Evolutionary conservation across 2,888 invertebrate genomes (phyloP).

Genomic region (Nomada flava): DNA sequence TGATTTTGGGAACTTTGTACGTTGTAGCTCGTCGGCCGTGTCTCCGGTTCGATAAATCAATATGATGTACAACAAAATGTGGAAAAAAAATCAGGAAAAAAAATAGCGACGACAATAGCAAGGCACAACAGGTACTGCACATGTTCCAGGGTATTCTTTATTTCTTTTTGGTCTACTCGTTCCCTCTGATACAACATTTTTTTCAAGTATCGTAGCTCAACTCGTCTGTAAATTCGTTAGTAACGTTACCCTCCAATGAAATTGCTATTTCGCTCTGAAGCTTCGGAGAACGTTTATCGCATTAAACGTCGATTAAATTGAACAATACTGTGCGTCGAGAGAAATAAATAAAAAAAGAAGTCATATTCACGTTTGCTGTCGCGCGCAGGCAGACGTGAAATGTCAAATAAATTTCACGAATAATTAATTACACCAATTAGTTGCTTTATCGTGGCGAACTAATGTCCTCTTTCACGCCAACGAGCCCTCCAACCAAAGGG

Average conservation of each 20-base stretch:
- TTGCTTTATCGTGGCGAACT: neutral
- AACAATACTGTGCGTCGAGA: neutral
- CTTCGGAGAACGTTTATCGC: neutral
- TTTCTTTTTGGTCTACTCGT: slow-evolving; percentile 2
- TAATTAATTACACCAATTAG: slow-evolving; percentile 11
- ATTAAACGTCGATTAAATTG: neutral
- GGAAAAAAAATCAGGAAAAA: neutral
- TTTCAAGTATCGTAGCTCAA: neutral
- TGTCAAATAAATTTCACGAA: neutral
- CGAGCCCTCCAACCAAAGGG: neutral
- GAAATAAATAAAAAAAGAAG: neutral
- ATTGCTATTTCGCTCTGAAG: neutral
- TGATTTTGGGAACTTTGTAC: slow-evolving; percentile 15
- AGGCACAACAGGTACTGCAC: neutral
- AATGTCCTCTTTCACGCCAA: neutral
- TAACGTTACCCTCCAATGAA: neutral
- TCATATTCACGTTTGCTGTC: neutral
- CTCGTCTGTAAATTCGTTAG: slow-evolving; percentile 17
- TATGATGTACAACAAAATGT: slow-evolving; percentile 12
- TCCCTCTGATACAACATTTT: slow-evolving; percentile 4
- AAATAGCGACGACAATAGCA: neutral
- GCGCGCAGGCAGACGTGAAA: neutral
- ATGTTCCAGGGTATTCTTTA: neutral
- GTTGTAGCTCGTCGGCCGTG: neutral
- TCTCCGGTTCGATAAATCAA: slow-evolving; percentile 40